Percentiles rank a stretch among this genome's conserved stretches.
phyloP scores from a whole-genome alignment of 2,888 invertebrate genomes.

The Plebejus anna region DNA sequence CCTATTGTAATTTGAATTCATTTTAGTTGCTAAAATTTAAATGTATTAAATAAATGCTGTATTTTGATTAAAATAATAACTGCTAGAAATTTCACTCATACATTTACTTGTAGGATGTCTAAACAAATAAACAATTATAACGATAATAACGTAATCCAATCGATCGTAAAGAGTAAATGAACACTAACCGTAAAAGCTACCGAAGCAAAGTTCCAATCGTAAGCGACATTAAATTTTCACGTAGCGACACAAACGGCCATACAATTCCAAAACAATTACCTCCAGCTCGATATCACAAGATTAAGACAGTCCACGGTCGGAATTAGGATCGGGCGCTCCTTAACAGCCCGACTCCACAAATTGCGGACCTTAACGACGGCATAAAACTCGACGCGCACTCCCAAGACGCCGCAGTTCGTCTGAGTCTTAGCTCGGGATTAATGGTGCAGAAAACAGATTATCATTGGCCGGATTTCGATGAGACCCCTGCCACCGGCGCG shows the following conservation, averaged over 20 bases:
- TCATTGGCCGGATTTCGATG: constrained; percentile 77
- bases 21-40: not conserved
- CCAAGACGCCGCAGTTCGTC: constrained; percentile 76
- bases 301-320: constrained; percentile 78
- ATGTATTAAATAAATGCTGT: not conserved
- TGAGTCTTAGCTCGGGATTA: constrained; percentile 80
- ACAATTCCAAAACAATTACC: constrained; percentile 79
- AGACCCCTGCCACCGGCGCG: constrained; percentile 78
- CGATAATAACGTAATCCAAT: not conserved
- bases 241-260: constrained; percentile 34
- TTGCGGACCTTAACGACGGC: constrained; percentile 79
- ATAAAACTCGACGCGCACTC: constrained; percentile 76
- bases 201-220: constrained; percentile 1
- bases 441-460: constrained; percentile 82
- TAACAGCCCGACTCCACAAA: constrained; percentile 79
- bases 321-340: constrained; percentile 72
- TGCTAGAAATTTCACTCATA: too few relatives aligned
- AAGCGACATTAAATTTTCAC: constrained; percentile 19
- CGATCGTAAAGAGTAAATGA: not conserved
- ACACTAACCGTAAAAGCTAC: not conserved
- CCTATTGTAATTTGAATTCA: not conserved
- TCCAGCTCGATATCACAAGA: constrained; percentile 75
- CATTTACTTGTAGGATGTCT: not conserved
- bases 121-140: not conserved
- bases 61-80: not conserved